These are phyloP conservation scores for Sciurus vulgaris DNA, from an alignment of 2,797 vertebrate genomes.

Conservation along the genomic window DNA sequence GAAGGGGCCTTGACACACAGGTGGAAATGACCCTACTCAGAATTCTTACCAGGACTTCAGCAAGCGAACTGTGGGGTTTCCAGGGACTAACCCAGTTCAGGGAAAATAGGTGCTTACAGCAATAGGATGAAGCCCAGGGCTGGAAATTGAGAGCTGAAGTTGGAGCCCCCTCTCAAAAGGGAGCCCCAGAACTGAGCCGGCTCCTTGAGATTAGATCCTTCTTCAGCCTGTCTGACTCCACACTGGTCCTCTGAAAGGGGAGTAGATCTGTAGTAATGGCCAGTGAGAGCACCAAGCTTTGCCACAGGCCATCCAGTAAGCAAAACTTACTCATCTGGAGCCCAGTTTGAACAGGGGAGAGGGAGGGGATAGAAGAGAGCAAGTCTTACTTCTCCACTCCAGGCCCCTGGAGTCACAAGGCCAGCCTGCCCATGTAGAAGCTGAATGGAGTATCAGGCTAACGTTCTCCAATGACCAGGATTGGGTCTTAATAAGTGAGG, in stretches of 20 bases:
- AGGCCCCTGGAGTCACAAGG: background rate
- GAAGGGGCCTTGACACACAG: background rate
- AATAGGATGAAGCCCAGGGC: background rate
- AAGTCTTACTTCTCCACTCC: background rate
- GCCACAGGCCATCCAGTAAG: fast-evolving
- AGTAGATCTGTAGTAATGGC: background rate
- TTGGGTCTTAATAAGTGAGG: background rate
- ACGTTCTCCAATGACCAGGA: background rate
- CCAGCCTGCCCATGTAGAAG: background rate
- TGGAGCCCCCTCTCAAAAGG: background rate
- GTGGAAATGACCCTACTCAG: background rate
- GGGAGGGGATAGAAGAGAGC: background rate
- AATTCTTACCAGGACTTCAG: background rate
- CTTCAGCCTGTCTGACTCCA: background rate
- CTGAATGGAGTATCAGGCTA: background rate
- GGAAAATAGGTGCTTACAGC: background rate
- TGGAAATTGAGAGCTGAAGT: background rate
- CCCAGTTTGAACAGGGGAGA: background rate
- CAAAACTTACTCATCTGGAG: background rate
- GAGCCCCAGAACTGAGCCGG: background rate
- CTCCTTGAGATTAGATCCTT: background rate
- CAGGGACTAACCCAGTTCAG: no score
- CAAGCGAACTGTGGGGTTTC: background rate
- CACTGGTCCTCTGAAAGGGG: background rate
- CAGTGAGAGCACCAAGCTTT: background rate